Percentiles rank a stretch among this genome's conserved stretches.
phyloP scores from a whole-genome alignment of 2,113 vertebrate genomes.

The Mirza zaza region DNA sequence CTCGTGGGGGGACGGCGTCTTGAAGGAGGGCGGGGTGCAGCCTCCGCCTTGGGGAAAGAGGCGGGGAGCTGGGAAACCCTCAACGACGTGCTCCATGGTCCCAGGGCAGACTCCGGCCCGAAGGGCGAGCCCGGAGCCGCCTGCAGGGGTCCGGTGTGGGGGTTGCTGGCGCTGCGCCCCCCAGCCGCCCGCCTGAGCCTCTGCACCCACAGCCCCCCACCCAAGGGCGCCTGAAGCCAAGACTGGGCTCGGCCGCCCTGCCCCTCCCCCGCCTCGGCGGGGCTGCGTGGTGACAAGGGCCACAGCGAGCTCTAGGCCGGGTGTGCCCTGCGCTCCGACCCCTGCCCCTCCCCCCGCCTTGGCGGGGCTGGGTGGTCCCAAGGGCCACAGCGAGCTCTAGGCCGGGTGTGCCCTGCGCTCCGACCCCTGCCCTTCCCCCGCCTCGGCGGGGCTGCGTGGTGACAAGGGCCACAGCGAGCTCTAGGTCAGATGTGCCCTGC shows the following conservation, averaged over 20 bases:
- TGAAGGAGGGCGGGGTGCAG: background rate
- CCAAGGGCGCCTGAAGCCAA: too few relatives aligned
- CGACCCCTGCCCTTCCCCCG: background rate
- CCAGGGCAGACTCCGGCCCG: background rate
- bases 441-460: too few relatives aligned
- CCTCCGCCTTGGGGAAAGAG: fast-evolving
- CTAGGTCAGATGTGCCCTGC: too few relatives aligned
- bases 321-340: background rate
- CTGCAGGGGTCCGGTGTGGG: background rate
- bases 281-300: background rate
- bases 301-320: background rate
- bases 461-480: too few relatives aligned
- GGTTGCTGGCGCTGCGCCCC: background rate
- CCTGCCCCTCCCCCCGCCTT: background rate
- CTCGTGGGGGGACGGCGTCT: background rate
- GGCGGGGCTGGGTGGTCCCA: background rate
- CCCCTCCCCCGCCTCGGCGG: background rate
- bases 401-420: too few relatives aligned
- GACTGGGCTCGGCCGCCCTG: background rate
- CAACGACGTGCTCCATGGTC: fast-evolving
- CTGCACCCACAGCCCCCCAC: fast-evolving
- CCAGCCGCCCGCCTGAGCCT: background rate
- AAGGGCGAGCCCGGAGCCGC: background rate
- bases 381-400: background rate
- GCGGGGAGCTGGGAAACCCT: background rate